A percentile compares a stretch with the other conserved stretches of the same genome.
These are phyloP conservation scores for Colletes latitarsis DNA, from an alignment of 1,140 invertebrate genomes.

Conservation along the genomic window DNA sequence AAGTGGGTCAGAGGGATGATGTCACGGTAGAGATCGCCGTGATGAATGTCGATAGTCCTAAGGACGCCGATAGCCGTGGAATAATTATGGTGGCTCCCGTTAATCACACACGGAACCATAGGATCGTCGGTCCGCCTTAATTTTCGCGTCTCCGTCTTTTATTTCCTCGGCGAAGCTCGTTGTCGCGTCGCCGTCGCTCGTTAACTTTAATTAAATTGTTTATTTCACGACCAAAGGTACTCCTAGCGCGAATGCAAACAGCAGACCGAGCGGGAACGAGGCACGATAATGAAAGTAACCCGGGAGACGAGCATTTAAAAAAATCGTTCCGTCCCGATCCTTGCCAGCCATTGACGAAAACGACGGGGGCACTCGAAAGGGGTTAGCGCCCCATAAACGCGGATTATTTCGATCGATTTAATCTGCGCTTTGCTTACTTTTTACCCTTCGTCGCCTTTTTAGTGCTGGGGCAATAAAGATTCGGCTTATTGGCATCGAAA, in stretches of 20 bases:
- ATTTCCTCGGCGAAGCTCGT: background rate
- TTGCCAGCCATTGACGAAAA: constrained; percentile 13
- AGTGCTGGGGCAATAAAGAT: too few species aligned
- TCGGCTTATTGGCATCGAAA: background rate
- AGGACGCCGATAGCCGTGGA: constrained; percentile 3
- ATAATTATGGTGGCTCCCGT: constrained; percentile 14
- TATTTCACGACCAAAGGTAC: constrained; percentile 34
- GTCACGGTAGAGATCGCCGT: constrained; percentile 1
- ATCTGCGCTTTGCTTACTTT: constrained; percentile 1
- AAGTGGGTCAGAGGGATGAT: constrained; percentile 16
- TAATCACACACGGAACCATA: background rate
- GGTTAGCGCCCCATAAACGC: constrained; percentile 17
- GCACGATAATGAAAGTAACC: constrained; percentile 34
- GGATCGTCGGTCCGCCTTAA: background rate
- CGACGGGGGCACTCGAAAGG: constrained; percentile 1
- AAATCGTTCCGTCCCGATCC: constrained; percentile 7
- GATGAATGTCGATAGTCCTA: constrained; percentile 16
- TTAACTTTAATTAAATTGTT: constrained; percentile 59
- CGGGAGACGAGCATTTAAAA: background rate
- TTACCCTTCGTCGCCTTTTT: too few species aligned
- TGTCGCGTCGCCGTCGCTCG: constrained; percentile 13
- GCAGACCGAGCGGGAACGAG: background rate
- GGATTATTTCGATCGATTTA: constrained; percentile 10
- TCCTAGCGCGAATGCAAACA: constrained; percentile 2
- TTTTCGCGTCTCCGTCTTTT: background rate